Conservation (phyloP, 2,888 invertebrate genomes). For the Hirudinaria manillensis region DNA sequence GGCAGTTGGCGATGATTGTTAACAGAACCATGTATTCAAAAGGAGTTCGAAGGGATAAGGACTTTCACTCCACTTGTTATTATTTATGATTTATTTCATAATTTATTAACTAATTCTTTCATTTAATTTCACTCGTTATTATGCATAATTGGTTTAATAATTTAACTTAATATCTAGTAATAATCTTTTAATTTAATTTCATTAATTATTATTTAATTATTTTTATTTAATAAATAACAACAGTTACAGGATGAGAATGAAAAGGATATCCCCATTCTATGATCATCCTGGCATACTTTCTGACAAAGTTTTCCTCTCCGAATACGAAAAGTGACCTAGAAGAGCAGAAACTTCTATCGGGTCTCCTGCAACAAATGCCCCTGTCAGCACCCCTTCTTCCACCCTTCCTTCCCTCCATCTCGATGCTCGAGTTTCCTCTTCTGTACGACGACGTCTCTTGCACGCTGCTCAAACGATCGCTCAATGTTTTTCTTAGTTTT, state of each 20-base stretch:
- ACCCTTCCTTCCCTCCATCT: neutral
- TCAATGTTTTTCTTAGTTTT: no score
- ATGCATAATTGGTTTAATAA: no score
- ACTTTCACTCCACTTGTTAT: no score
- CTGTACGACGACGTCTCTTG: neutral
- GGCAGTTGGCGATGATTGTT: slow-evolving; percentile 99
- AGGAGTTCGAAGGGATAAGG: slow-evolving; percentile 73
- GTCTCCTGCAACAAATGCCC: slow-evolving; percentile 1
- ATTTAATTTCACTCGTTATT: no score
- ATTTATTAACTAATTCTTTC: no score
- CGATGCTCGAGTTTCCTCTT: slow-evolving; percentile 4
- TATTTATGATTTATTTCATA: no score
- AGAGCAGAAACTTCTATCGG: neutral
- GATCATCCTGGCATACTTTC: slow-evolving; percentile 10
- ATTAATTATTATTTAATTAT: no score
- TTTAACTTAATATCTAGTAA: no score
- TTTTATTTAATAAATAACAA: no score
- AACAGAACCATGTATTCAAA: slow-evolving; percentile 99
- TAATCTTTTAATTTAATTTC: no score
- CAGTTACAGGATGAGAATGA: no score
- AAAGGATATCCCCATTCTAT: slow-evolving; percentile 27
- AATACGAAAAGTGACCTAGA: slow-evolving; percentile 2
- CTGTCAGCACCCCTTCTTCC: no score
- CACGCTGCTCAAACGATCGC: neutral
- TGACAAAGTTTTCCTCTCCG: slow-evolving; percentile 13